A percentile compares a stretch with the other conserved stretches of the same genome.
Conservation (phyloP, 2,113 vertebrate genomes). For the Leptodactylus fuscus region DNA sequence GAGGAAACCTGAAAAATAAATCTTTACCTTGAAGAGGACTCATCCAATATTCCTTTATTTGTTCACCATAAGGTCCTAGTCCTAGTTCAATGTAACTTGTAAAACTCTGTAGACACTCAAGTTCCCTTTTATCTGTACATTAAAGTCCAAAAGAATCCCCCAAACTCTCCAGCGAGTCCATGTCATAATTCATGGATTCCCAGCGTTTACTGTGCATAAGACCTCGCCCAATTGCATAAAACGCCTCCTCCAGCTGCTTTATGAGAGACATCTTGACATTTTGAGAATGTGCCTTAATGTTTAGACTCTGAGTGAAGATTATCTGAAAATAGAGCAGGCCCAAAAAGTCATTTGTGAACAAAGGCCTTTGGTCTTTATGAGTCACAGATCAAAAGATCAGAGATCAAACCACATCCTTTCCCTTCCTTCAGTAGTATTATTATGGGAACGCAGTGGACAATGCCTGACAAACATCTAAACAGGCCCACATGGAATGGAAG, state of each 20-base stretch:
- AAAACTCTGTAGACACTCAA: background rate
- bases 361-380: conserved; percentile 53
- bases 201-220: background rate
- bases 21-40: no score
- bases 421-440: conserved; percentile 4
- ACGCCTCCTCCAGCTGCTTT: background rate
- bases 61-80: no score
- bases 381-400: conserved; percentile 36
- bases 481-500: background rate
- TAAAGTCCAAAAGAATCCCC: background rate
- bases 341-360: conserved; percentile 37
- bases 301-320: conserved; percentile 14
- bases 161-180: background rate
- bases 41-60: no score
- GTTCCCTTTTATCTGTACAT: background rate
- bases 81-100: background rate
- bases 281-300: conserved; percentile 8
- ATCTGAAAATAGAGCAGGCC: conserved; percentile 42
- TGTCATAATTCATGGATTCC: background rate
- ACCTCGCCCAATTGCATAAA: conserved; percentile 1
- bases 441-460: conserved; percentile 45
- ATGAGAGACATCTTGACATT: conserved; percentile 1
- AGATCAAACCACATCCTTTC: conserved; percentile 49
- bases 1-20: no score
- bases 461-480: conserved; percentile 11